Evolutionary conservation across 1,140 invertebrate species (phyloP).

Genomic region (Tachypleus tridentatus): DNA sequence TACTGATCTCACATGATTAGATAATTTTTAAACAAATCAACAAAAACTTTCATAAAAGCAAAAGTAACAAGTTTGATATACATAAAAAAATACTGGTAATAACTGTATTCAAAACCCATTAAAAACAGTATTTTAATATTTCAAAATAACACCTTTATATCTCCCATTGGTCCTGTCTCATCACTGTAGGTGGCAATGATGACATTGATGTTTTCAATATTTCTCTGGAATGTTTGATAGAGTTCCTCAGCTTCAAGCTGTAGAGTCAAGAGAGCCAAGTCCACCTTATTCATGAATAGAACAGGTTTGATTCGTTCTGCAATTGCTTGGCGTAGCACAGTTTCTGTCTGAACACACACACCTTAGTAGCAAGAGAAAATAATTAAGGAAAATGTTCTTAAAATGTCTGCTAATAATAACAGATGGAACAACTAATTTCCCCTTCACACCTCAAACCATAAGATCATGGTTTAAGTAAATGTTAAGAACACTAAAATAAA

Average conservation of each 20-base stretch:
- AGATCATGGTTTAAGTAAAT: no score
- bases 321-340: conserved; percentile 49
- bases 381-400: background rate
- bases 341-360: conserved; percentile 51
- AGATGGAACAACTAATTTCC: no score
- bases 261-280: conserved; percentile 44
- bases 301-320: conserved; percentile 49
- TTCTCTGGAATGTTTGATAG: conserved; percentile 99
- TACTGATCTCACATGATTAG: no score
- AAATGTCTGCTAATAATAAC: background rate
- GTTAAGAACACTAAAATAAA: no score
- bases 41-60: no score
- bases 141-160: conserved; percentile 65
- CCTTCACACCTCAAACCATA: no score
- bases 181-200: conserved; percentile 99
- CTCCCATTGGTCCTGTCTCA: conserved; percentile 96
- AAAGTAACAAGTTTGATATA: background rate
- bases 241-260: conserved; percentile 72
- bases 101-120: background rate
- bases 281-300: conserved; percentile 53
- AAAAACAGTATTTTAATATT: conserved; percentile 7
- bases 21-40: no score
- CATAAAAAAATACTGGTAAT: background rate
- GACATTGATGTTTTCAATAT: conserved; percentile 99
- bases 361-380: conserved; percentile 30